Percentiles rank a stretch among this genome's conserved stretches.
phyloP scores from a whole-genome alignment of 2,888 invertebrate species.

The Rhingia rostrata region DNA sequence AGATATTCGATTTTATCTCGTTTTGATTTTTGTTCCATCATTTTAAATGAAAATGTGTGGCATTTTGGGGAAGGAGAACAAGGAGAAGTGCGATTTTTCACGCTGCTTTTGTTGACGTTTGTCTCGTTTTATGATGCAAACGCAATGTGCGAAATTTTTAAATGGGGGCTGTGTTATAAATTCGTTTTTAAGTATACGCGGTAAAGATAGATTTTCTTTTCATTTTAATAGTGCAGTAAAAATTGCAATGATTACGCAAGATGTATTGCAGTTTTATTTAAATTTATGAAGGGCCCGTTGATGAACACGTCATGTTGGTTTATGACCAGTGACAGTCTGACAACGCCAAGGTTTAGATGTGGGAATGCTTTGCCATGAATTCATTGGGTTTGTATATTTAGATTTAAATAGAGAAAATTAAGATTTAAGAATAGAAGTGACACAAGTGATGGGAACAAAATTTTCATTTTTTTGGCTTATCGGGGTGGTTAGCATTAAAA shows the following conservation, averaged over 20 bases:
- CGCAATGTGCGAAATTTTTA: constrained; percentile 27
- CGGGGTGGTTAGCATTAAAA: too few species aligned
- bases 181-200: constrained; percentile 16
- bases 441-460: too few species aligned
- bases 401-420: too few species aligned
- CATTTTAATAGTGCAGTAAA: constrained; percentile 17
- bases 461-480: too few species aligned
- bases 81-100: constrained; percentile 48
- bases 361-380: too few species aligned
- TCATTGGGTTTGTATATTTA: too few species aligned
- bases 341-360: neutral
- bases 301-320: constrained; percentile 47
- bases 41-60: constrained; percentile 39
- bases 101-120: constrained; percentile 37
- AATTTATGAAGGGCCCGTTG: constrained; percentile 31
- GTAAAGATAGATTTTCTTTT: neutral
- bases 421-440: too few species aligned
- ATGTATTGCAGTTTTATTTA: constrained; percentile 51
- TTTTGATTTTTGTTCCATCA: constrained; percentile 18
- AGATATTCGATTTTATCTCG: constrained; percentile 54
- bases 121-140: constrained; percentile 45
- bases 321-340: constrained; percentile 1
- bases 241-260: constrained; percentile 18
- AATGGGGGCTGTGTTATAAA: constrained; percentile 40
- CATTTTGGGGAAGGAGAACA: neutral